These are phyloP conservation scores for Thymelicus acteon DNA, from an alignment of 2,888 invertebrate genomes.

Conservation along the genomic window DNA sequence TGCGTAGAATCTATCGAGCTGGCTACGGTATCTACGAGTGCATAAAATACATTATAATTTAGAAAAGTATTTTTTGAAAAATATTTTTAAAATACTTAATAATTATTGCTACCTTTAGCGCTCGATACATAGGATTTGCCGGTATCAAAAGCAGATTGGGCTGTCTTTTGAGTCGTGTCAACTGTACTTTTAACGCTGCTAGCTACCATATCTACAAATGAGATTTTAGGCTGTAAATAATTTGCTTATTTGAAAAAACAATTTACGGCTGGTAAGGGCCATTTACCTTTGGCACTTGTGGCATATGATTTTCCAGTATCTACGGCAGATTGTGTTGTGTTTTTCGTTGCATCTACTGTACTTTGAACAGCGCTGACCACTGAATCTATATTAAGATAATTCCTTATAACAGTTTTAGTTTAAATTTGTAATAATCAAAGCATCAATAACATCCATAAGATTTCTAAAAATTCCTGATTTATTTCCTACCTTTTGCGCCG, in stretches of 20 bases:
- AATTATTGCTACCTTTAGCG: slow-evolving; percentile 44
- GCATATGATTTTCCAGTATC: slow-evolving; percentile 61
- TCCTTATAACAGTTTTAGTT: too few species aligned
- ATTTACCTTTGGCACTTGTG: slow-evolving; percentile 56
- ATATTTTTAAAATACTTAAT: too few species aligned
- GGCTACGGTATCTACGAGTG: slow-evolving; percentile 43
- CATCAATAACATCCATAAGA: too few species aligned
- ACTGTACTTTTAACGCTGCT: slow-evolving; percentile 46
- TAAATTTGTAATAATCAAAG: too few species aligned
- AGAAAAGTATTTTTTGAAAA: too few species aligned
- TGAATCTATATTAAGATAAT: slow-evolving; percentile 53
- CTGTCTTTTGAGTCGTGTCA: slow-evolving; percentile 50
- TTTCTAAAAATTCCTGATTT: too few species aligned
- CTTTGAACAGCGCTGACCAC: slow-evolving; percentile 50
- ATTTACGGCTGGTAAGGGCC: background rate
- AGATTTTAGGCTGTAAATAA: background rate
- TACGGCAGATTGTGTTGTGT: slow-evolving; percentile 57
- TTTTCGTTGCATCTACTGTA: slow-evolving; percentile 57
- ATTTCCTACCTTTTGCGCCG: slow-evolving; percentile 44
- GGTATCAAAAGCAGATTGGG: slow-evolving; percentile 50
- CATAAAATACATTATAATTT: too few species aligned
- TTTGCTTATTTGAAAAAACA: background rate
- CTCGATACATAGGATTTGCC: slow-evolving; percentile 39
- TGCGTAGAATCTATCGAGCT: slow-evolving; percentile 49
- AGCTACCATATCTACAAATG: slow-evolving; percentile 40